Base-by-base conservation (phyloP, 1,140 invertebrate species). In the Macrotrachela quadricornifera region DNA sequence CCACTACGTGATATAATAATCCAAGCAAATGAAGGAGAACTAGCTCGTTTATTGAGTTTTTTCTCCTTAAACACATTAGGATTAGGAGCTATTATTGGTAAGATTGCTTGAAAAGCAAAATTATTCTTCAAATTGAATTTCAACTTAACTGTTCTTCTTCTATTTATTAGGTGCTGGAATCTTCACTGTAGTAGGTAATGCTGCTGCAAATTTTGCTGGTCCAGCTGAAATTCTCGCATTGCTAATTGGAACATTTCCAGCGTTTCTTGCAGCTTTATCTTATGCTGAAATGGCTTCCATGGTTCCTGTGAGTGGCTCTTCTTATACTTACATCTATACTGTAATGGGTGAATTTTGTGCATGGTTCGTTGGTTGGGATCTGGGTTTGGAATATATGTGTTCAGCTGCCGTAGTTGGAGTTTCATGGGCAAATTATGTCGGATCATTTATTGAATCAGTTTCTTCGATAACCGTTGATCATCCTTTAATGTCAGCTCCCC, bases 241-340 rank as follows among this genome's bases (percentile, higher is more conserved):
- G 62, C 67, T 88, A 9, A 78, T 88, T 4, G 85, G 85, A 49
- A 85, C 85, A 14, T 63, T 90, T 8, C 83, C 83, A 2, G 88
- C 85, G 1, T 79, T 82, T 6, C 79, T 90, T 64, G 83, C 85
- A 60, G 74, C 74, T 42, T 59, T 77, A n/a, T 77, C 75, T 56
- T 78, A 78, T 71, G 88, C 88, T 16, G 88, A 95, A 72, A 94
- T 95, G 70, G 88, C 85, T 78, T 66, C 78, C 74, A 44, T 83
- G 75, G 57, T 87, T 75, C 70, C 76, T 75, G 55, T 81, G 77
- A 64, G 85, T n/a, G 87, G 88, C 46, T 88, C 85, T 36, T 86
- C 87, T 17, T 95, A 95, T 75, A 85, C 88, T 74, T 95, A 94
- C 63, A 84, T 79, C 62, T 88, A 87, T 66, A 81, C 85, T 1